Evolutionary conservation across 2,888 invertebrate genomes (phyloP).

Genomic region (Galerucella calmariensis): DNA sequence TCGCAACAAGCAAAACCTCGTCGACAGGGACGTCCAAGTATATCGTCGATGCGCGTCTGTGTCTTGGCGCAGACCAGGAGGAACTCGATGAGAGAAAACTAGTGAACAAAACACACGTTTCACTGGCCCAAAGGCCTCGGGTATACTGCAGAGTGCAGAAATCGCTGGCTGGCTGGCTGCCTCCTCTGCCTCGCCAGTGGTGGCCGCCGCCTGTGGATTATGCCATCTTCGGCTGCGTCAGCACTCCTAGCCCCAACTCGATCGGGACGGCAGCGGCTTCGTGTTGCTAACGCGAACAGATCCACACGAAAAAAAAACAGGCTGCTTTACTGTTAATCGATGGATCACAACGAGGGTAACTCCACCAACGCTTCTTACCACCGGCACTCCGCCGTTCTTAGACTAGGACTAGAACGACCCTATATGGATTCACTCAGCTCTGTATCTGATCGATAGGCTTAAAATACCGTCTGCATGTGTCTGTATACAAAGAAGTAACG

Average conservation of each 20-base stretch:
- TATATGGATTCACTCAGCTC: neutral
- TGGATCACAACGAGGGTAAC: slow-evolving; percentile 13
- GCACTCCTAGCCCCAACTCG: slow-evolving; percentile 16
- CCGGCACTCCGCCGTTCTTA: neutral
- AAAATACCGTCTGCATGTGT: neutral
- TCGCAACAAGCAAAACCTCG: slow-evolving; percentile 33
- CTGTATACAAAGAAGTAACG: neutral
- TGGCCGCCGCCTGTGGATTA: slow-evolving; percentile 33
- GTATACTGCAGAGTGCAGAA: slow-evolving; percentile 56
- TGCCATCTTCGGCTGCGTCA: slow-evolving; percentile 44
- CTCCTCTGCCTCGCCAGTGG: slow-evolving; percentile 34
- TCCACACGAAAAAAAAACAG: neutral
- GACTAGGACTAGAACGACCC: neutral
- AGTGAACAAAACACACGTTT: slow-evolving; percentile 32
- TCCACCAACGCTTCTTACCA: neutral
- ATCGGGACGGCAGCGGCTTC: neutral
- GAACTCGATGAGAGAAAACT: slow-evolving; percentile 35
- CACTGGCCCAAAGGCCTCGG: slow-evolving; percentile 52
- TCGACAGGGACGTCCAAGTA: slow-evolving; percentile 46
- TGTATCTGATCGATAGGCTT: neutral
- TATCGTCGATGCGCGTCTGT: slow-evolving; percentile 47
- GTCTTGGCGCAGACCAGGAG: slow-evolving; percentile 45
- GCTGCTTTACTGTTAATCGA: neutral
- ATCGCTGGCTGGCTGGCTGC: slow-evolving; percentile 44
- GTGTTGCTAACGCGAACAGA: slow-evolving; percentile 4